These are phyloP conservation scores for Mirounga angustirostris DNA, from an alignment of 2,113 vertebrate genomes.

Conservation along the genomic window DNA sequence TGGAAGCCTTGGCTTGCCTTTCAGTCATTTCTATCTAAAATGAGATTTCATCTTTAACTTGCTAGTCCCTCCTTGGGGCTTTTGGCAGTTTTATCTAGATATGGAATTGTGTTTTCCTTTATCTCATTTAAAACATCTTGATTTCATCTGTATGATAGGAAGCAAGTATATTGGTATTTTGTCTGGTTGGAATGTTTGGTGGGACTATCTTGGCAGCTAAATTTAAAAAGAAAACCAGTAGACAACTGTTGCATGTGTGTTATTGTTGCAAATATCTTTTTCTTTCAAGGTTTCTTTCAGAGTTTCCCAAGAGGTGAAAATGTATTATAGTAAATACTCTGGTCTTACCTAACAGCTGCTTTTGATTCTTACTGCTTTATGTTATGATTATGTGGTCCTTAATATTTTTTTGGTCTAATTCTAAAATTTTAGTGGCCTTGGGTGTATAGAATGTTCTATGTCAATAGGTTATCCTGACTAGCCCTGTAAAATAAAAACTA, in stretches of 20 bases:
- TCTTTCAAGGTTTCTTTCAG: neutral
- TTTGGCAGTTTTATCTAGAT: neutral
- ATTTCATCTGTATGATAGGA: neutral
- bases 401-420: constrained; percentile 34
- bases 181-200: neutral
- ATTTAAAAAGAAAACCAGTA: neutral
- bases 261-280: neutral
- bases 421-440: constrained; percentile 1
- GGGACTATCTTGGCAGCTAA: neutral
- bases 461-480: neutral
- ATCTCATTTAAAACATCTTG: constrained; percentile 17
- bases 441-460: neutral
- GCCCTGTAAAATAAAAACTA: constrained; percentile 12
- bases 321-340: neutral
- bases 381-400: neutral
- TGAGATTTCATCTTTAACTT: constrained; percentile 41
- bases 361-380: constrained; percentile 17
- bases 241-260: neutral
- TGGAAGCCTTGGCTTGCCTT: neutral
- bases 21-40: constrained; percentile 47
- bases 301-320: constrained; percentile 15
- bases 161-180: neutral
- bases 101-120: neutral
- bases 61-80: neutral
- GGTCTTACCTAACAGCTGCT: neutral